Evolutionary conservation across 2,888 invertebrate genomes (phyloP).

Genomic region (Mylabris sibirica): DNA sequence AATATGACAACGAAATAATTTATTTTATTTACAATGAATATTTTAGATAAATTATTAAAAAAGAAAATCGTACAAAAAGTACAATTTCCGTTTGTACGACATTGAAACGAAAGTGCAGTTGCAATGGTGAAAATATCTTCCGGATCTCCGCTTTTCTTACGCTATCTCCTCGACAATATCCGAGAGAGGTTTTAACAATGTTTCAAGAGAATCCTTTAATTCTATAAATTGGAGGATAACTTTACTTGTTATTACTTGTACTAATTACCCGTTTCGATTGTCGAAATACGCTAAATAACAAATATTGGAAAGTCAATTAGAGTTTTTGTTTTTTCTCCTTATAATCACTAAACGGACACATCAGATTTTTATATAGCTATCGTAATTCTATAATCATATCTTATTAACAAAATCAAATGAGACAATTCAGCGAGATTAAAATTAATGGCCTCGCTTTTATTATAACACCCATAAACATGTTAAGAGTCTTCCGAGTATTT

Average conservation of each 20-base stretch:
- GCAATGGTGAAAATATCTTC: slow-evolving; percentile 9
- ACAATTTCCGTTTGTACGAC: neutral
- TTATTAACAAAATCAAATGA: slow-evolving; percentile 35
- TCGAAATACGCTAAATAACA: slow-evolving; percentile 26
- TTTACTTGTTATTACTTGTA: neutral
- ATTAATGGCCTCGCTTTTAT: slow-evolving; percentile 37
- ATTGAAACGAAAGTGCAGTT: slow-evolving; percentile 4
- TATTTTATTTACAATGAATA: neutral
- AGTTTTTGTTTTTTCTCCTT: slow-evolving; percentile 28
- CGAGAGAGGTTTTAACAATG: neutral
- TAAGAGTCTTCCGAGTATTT: slow-evolving; percentile 15
- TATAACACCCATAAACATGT: slow-evolving; percentile 20
- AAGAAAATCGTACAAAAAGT: neutral
- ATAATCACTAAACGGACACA: neutral
- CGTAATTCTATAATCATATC: slow-evolving; percentile 12
- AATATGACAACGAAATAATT: neutral
- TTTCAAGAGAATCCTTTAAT: neutral
- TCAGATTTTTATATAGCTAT: neutral
- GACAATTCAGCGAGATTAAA: slow-evolving; percentile 36
- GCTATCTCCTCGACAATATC: neutral
- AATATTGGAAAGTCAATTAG: slow-evolving; percentile 32
- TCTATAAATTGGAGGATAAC: neutral
- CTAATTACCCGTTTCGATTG: neutral
- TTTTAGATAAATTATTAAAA: neutral
- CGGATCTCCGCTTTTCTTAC: neutral